phyloP scores from a whole-genome alignment of 2,113 vertebrate genomes.

The Equus quagga region DNA sequence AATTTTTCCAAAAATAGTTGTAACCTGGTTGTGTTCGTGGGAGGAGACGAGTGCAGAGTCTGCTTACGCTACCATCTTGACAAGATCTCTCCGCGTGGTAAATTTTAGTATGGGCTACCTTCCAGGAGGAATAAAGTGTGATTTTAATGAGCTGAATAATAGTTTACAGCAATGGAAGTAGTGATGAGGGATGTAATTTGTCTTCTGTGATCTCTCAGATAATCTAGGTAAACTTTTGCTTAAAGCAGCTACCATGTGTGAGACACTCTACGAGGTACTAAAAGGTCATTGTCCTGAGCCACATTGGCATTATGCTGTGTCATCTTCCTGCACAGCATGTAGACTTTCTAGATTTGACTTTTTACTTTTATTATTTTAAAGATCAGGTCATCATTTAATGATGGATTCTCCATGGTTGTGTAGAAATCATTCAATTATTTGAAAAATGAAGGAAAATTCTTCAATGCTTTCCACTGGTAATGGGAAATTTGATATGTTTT shows the following conservation, averaged over 20 bases:
- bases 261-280: not conserved
- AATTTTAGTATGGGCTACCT: not conserved
- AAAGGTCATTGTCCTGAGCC: not conserved
- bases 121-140: not conserved
- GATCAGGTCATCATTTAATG: slow-evolving; percentile 10
- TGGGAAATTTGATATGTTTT: not conserved
- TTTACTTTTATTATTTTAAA: slow-evolving; percentile 4
- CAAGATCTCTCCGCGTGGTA: no score
- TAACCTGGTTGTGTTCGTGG: no score
- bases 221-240: not conserved
- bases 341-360: not conserved
- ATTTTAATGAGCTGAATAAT: not conserved
- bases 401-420: not conserved
- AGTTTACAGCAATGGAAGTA: not conserved
- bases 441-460: not conserved
- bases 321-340: not conserved
- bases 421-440: not conserved
- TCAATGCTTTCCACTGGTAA: not conserved
- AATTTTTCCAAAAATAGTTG: no score
- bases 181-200: not conserved
- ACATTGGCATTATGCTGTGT: not conserved
- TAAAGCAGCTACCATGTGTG: not conserved
- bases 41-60: no score
- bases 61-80: no score
- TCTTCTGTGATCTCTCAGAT: not conserved